phyloP scores from a whole-genome alignment of 2,113 vertebrate species.

The Cercopithecus mona region DNA sequence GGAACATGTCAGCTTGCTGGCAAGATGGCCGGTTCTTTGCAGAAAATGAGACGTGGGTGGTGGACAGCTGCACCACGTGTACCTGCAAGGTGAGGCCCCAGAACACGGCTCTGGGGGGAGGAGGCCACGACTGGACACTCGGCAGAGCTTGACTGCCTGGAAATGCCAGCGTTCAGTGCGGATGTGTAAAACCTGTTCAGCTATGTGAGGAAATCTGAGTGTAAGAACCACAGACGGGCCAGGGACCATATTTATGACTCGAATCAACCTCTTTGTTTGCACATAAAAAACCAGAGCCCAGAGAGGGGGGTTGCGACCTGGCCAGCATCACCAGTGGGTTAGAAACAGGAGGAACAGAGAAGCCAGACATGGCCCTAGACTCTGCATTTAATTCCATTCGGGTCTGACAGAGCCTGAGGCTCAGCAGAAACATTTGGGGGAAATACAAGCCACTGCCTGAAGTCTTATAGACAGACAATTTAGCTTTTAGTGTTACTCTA shows the following conservation, averaged over 20 bases:
- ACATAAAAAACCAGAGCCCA: background rate
- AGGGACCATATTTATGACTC: accelerated
- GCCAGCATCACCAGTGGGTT: background rate
- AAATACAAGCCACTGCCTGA: accelerated
- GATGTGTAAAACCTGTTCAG: accelerated
- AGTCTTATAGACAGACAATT: accelerated
- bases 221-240: accelerated
- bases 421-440: too few relatives aligned
- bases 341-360: accelerated
- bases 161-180: too few relatives aligned
- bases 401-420: accelerated
- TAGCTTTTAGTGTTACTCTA: accelerated
- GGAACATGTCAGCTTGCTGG: conserved; percentile 95
- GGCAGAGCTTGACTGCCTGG: too few relatives aligned
- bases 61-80: conserved; percentile 98
- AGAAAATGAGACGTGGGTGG: conserved; percentile 97
- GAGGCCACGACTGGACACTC: too few relatives aligned
- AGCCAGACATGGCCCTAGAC: accelerated
- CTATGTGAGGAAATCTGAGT: too few relatives aligned
- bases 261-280: accelerated
- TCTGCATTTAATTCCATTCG: accelerated
- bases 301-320: accelerated
- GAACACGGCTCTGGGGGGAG: too few relatives aligned
- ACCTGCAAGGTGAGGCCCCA: conserved; percentile 91
- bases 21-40: conserved; percentile 96